Percentiles rank a stretch among this genome's conserved stretches.
Evolutionary conservation across 2,113 vertebrate species (phyloP).

Genomic region (Chitala chitala): DNA sequence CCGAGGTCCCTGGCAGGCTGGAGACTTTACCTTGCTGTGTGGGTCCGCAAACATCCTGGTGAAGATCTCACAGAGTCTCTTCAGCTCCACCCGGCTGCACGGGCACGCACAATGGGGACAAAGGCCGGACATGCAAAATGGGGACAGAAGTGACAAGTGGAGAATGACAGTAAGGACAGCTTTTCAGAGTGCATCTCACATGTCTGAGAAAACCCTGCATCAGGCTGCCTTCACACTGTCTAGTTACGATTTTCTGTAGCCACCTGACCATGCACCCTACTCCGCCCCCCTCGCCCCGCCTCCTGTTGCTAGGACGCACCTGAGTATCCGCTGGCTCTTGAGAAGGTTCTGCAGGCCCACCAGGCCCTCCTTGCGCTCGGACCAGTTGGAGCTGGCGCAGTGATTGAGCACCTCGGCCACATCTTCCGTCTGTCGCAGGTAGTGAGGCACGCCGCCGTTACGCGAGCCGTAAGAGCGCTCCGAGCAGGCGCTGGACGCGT

Average conservation of each 20-base stretch:
- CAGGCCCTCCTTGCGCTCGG: conserved; percentile 93
- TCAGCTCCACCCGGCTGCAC: conserved; percentile 89
- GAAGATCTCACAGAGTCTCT: conserved; percentile 97
- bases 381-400: conserved; percentile 98
- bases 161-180: neutral
- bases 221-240: too few species aligned
- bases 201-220: too few species aligned
- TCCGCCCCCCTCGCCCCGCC: neutral
- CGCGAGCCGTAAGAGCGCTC: conserved; percentile 90
- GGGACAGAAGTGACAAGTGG: neutral
- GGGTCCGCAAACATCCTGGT: conserved; percentile 98
- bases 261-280: too few species aligned
- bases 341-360: conserved; percentile 92
- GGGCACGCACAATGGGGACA: too few species aligned
- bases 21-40: conserved; percentile 85
- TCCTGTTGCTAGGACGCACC: conserved; percentile 56
- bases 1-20: neutral
- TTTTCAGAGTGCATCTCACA: too few species aligned
- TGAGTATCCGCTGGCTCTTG: conserved; percentile 92
- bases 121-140: too few species aligned
- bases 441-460: conserved; percentile 90
- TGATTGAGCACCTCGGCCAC: conserved; percentile 96
- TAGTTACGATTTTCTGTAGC: neutral
- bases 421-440: conserved; percentile 89
- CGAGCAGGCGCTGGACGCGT: conserved; percentile 90